These are phyloP conservation scores for Julus scanicus DNA, from an alignment of 2,888 invertebrate genomes.

Conservation along the genomic window DNA sequence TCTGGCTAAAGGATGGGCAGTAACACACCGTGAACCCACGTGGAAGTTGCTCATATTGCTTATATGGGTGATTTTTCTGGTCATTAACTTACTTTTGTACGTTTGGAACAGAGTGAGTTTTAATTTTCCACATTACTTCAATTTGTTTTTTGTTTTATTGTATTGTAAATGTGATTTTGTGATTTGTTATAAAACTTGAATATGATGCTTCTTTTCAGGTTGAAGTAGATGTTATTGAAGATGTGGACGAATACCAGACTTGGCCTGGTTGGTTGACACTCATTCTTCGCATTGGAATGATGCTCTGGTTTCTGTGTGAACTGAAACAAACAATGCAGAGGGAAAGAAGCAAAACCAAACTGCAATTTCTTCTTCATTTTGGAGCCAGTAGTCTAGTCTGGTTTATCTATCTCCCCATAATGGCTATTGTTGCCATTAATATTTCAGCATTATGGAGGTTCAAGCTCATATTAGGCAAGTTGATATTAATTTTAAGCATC, in stretches of 20 bases:
- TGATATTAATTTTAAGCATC: background rate
- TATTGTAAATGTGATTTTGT: background rate
- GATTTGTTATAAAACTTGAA: background rate
- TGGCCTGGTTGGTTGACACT: constrained; percentile 97
- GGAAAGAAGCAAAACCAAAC: constrained; percentile 83
- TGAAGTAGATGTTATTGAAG: constrained; percentile 94
- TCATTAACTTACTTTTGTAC: constrained; percentile 90
- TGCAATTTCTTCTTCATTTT: constrained; percentile 94
- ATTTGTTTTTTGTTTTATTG: background rate
- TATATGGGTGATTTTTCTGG: constrained; percentile 91
- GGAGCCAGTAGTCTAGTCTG: constrained; percentile 97
- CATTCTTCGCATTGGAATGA: constrained; percentile 83
- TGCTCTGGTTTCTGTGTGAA: constrained; percentile 86
- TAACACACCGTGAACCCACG: constrained; percentile 87
- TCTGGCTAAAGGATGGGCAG: constrained; percentile 97
- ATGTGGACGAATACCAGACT: constrained; percentile 96
- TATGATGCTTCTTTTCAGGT: constrained; percentile 72
- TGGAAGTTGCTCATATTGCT: constrained; percentile 86
- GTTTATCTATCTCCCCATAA: constrained; percentile 96
- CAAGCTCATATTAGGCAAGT: constrained; percentile 88
- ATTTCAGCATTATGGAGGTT: constrained; percentile 95
- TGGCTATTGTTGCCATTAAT: constrained; percentile 91
- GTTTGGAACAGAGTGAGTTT: constrained; percentile 93
- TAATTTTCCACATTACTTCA: background rate
- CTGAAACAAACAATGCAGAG: constrained; percentile 80